Base-by-base conservation (phyloP, 2,113 vertebrate genomes). In the Petroica traversi region DNA sequence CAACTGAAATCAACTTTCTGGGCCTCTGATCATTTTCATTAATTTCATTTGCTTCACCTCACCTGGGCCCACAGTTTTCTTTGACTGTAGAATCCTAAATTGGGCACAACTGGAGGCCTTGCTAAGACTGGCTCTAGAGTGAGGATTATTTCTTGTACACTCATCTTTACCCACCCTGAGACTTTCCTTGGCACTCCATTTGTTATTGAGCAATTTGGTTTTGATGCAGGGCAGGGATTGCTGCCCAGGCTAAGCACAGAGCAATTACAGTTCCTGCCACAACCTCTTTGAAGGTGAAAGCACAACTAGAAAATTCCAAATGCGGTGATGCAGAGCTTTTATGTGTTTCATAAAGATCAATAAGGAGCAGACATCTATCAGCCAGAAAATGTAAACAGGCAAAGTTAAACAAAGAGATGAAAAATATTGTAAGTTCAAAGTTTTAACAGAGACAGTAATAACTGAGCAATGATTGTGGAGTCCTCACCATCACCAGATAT, bases 111-210 rank as follows among this genome's bases (percentile, higher is more conserved):
- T 1, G 14, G 79, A 34, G 62, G 66, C 14, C 6, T 19, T 66
- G 33, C 33, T 75, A 79, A 38, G 6, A 23, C 54, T 46, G 58
- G 40, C 13, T 41, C 16, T 0, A 23, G 52, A 1, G 2, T 41
- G 46, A 34, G 45, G 79, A 63, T 63, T 33, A 54, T 41, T 66
- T 46, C 40, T n/a, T 22, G 48, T 67, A 5, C 48, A 29, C 22
- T 67, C 38, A 7, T 46, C 49, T 59, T 36, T 14, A n/a, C 3
- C 19, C 52, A 51, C 12, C 25, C 80, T 45, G 62, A 41, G 36
- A 20, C 14, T 4, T 13, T 16, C 48, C 41, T 15, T 23, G 51
- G 40, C 36, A n/a, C 0, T 68, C 26, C 0, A 2, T 46, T 31
- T 74, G 58, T 51, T 55, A 33, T 34, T 61, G 64, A 57, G 58